These are phyloP conservation scores for Onychomys torridus DNA, from an alignment of 2,797 vertebrate genomes.

Conservation along the genomic window DNA sequence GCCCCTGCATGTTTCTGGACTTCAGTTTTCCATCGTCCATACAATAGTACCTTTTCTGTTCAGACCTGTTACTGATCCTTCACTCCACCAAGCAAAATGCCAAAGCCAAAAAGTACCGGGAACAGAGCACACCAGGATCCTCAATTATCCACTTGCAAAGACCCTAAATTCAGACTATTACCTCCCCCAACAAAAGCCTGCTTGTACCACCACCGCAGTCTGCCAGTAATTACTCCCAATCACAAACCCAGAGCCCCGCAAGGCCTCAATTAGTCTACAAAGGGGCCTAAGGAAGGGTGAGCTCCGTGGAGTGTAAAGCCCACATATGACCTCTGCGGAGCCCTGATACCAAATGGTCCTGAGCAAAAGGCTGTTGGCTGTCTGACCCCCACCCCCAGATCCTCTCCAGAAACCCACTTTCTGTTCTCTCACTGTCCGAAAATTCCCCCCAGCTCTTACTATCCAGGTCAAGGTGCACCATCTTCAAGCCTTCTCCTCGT, in stretches of 20 bases:
- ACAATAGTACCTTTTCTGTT: background rate
- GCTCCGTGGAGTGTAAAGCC: background rate
- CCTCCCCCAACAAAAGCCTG: constrained; percentile 73
- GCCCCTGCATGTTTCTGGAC: background rate
- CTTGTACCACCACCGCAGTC: constrained; percentile 63
- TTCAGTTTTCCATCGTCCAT: background rate
- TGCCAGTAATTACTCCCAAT: constrained; percentile 72
- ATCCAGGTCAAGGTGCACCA: background rate
- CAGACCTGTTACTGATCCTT: background rate
- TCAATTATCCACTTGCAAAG: constrained; percentile 19
- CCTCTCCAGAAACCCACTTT: background rate
- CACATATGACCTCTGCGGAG: background rate
- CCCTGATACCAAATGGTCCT: background rate
- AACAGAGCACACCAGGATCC: background rate
- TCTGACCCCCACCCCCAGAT: background rate
- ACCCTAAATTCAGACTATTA: constrained; percentile 50
- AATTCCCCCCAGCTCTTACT: background rate
- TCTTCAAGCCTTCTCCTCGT: background rate
- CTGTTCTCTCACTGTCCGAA: background rate
- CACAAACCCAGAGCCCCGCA: constrained; percentile 65
- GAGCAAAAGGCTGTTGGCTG: background rate
- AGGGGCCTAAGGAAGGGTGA: background rate
- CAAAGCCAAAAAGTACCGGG: background rate
- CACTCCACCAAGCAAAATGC: background rate
- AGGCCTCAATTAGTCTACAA: constrained; percentile 69